Evolutionary conservation across 2,888 invertebrate genomes (phyloP).

Genomic region (Odontomyia ornata): DNA sequence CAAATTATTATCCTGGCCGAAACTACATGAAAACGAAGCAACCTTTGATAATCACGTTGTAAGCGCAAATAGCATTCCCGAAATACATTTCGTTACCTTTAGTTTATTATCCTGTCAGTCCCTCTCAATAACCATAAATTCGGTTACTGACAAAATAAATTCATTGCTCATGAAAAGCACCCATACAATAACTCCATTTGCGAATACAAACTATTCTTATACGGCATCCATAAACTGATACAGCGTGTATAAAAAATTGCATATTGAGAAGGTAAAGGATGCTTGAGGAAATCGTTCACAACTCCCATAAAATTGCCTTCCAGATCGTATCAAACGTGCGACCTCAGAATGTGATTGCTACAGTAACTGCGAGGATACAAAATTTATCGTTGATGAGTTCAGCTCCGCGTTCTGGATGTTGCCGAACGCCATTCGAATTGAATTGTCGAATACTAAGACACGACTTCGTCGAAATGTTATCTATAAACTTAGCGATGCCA

Average conservation of each 20-base stretch:
- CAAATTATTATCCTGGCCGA: not conserved
- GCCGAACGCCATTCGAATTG: constrained; percentile 56
- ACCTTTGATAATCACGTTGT: too few relatives aligned
- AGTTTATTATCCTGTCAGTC: too few relatives aligned
- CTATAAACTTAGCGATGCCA: constrained; percentile 56
- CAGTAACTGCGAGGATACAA: constrained; percentile 49
- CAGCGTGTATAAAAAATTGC: not conserved
- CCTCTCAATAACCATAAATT: too few relatives aligned
- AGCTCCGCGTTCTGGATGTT: constrained; percentile 53
- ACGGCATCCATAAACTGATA: not conserved
- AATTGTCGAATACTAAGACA: constrained; percentile 55
- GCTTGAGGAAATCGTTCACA: constrained; percentile 22
- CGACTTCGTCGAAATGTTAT: constrained; percentile 57
- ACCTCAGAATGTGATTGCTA: constrained; percentile 45
- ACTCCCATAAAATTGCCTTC: not conserved
- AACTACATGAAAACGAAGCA: too few relatives aligned
- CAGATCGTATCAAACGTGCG: constrained; percentile 43
- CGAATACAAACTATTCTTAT: too few relatives aligned
- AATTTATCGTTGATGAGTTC: constrained; percentile 47
- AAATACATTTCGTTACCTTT: not conserved
- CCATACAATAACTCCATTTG: too few relatives aligned
- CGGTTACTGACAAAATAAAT: too few relatives aligned
- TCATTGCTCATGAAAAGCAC: too few relatives aligned
- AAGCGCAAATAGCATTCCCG: too few relatives aligned
- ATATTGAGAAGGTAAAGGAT: constrained; percentile 1